These are phyloP conservation scores for Butorides virescens DNA, from an alignment of 2,113 vertebrate species.

Conservation along the genomic window DNA sequence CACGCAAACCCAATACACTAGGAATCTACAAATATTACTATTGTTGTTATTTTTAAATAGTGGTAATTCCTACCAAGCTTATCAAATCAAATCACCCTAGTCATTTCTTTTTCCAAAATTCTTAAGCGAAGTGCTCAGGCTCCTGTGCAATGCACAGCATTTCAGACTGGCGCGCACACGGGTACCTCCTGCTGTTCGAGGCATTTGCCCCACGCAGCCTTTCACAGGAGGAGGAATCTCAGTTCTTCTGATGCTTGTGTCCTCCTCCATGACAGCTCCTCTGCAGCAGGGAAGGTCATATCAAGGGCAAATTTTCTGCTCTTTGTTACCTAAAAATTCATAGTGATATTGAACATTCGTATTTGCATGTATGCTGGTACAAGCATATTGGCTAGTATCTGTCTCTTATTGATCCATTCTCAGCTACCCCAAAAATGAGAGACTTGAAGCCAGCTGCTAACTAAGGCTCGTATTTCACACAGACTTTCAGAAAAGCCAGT, in stretches of 20 bases:
- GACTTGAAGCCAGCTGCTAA: background rate
- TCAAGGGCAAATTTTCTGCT: background rate
- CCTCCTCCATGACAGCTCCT: background rate
- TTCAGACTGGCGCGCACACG: background rate
- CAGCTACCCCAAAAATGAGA: background rate
- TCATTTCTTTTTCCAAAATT: background rate
- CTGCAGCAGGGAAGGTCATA: background rate
- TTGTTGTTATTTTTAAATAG: background rate
- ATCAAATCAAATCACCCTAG: background rate
- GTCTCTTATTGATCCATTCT: background rate
- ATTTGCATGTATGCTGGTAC: background rate
- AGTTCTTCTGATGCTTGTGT: background rate
- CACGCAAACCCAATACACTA: no score
- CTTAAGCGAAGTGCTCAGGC: fast-evolving
- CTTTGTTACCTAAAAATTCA: background rate
- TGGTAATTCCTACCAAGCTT: background rate
- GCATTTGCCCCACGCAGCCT: background rate
- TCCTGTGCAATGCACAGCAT: background rate
- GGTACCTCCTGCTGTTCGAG: background rate
- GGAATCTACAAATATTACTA: background rate
- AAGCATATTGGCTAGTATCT: background rate
- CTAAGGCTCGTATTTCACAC: background rate
- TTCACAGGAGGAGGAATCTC: background rate
- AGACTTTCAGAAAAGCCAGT: background rate
- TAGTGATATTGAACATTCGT: background rate